phyloP scores from a whole-genome alignment of 2,113 vertebrate species.

The Fulmarus glacialis region DNA sequence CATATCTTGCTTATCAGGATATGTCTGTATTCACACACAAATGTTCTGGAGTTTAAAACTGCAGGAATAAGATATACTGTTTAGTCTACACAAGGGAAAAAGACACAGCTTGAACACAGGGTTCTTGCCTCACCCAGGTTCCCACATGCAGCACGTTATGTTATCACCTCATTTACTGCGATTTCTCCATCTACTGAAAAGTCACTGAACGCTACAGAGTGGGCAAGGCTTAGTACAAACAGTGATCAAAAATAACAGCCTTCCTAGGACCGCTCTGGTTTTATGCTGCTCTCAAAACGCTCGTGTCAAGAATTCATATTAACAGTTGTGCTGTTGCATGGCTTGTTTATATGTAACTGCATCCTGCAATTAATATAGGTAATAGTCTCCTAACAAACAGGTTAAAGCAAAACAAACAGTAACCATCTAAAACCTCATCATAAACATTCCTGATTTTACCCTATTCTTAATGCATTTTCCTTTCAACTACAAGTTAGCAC shows the following conservation, averaged over 20 bases:
- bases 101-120: not conserved
- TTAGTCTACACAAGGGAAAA: not conserved
- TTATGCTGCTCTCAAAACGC: not conserved
- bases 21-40: not conserved
- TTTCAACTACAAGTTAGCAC: not conserved
- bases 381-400: not conserved
- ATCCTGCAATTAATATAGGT: not conserved
- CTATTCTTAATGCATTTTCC: not conserved
- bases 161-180: not conserved
- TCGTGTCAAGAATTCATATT: fast-evolving
- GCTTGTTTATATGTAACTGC: not conserved
- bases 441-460: not conserved
- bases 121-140: not conserved
- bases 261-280: not conserved
- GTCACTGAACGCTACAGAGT: fast-evolving
- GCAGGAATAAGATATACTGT: not conserved
- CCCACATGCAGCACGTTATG: not conserved
- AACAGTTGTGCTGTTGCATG: not conserved
- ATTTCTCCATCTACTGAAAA: not conserved
- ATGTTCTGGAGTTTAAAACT: fast-evolving
- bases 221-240: not conserved
- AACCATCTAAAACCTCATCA: not conserved
- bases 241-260: fast-evolving
- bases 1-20: not conserved
- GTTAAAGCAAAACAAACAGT: not conserved